Base-by-base conservation (phyloP, 2,888 invertebrate species). In the Sarcophaga caerulescens region DNA sequence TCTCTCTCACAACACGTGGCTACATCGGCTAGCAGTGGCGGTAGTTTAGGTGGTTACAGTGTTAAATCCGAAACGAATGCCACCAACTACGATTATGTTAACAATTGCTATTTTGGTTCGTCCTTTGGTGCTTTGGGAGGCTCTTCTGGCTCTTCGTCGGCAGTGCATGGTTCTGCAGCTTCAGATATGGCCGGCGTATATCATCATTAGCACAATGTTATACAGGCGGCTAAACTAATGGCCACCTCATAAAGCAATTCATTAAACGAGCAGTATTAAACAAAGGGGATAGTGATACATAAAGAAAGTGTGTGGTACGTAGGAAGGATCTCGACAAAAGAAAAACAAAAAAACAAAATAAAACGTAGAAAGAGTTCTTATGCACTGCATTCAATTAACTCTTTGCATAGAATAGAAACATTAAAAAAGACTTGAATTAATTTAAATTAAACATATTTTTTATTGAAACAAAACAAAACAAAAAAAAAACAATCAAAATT, bases 161-260 rank as follows among this genome's bases (percentile, higher is more conserved):
- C 92, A 77, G 89, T 90, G 4, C 86, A 86, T 75, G 88, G 89
- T 14, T 52, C 88, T 75, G 85, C 89, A 87, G 82, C 89, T 89
- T 21, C 91, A 89, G 59, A 89, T 86, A 73, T 90, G 89, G 88
- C 88, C 87, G 60, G 94, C 94, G 81, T 86, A 96, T 96, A 45
- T 93, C 96, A 97, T 91, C 97, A 97, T 93, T 97, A 97, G 92
- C 96, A 97, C 91, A 97, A 97, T 94, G 97, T 97, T 88, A 96
- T 97, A 62, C 96, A 96, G 87, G 96, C 97, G 84, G 96, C 97
- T 81, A 97, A 97, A 92, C 94, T 97, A 87, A 96, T 97, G 95
- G 97, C 97, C 14, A 96, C 97, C 81, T 96, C 97, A 93, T 97
- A 96, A 94, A 63, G 21, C 6, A 44, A 25, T 11, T 21, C 45